Evolutionary conservation across 1,140 invertebrate genomes (phyloP).

Genomic region (Leptopilina boulardi): DNA sequence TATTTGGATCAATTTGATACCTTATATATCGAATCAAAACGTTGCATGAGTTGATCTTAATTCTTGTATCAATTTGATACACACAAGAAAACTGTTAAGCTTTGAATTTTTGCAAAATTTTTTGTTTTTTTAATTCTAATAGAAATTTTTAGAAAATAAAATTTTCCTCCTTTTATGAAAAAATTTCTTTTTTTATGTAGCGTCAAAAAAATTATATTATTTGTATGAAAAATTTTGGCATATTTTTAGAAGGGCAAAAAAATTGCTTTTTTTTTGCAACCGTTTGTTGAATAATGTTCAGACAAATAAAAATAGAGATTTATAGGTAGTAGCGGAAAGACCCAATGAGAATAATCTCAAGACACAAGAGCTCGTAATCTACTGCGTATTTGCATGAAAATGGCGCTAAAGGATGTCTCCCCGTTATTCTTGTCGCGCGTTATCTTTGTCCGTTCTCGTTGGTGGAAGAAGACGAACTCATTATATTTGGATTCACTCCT

Average conservation of each 20-base stretch:
- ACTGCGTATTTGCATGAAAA: conserved; percentile 71
- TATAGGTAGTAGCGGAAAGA: conserved; percentile 51
- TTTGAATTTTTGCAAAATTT: too few species aligned
- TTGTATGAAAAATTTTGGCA: neutral
- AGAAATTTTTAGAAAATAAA: too few species aligned
- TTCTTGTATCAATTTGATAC: too few species aligned
- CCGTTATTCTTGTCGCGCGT: conserved; percentile 69
- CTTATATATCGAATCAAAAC: too few species aligned
- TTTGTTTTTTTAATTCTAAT: too few species aligned
- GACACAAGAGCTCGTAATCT: conserved; percentile 70
- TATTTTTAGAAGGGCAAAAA: neutral
- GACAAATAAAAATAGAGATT: conserved; percentile 56
- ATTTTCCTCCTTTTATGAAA: too few species aligned
- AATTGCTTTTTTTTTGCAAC: neutral
- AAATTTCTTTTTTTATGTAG: too few species aligned
- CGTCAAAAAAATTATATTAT: too few species aligned
- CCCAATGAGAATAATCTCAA: conserved; percentile 70
- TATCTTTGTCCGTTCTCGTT: conserved; percentile 61
- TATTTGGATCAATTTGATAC: too few species aligned
- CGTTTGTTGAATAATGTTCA: neutral
- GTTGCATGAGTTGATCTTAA: too few species aligned
- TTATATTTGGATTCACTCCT: conserved; percentile 61
- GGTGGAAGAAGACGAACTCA: conserved; percentile 61
- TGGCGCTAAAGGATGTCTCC: conserved; percentile 68
- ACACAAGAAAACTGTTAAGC: too few species aligned